Evolutionary conservation across 1,140 invertebrate genomes (phyloP), one percentile per base, ranked within the genome.

Genomic region (Adoxophyes honmai): DNA sequence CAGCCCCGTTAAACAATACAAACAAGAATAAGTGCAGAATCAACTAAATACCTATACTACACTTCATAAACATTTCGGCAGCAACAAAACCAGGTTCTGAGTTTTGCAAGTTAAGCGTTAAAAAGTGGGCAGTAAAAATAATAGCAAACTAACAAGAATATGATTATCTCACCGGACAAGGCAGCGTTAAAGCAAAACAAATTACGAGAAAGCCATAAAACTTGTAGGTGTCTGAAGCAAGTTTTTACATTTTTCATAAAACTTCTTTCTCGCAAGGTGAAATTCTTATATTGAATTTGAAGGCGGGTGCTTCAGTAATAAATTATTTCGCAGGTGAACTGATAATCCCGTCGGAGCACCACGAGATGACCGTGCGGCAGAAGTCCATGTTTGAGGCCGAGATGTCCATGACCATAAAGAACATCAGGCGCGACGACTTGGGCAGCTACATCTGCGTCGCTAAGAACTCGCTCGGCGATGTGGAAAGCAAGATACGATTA

Each of bases 391-490:
- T 97, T 73, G 95, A 97, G 78, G 93, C 95, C 0, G 92, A 93
- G 66, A 97, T 98, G 94, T 92, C 92, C 16, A 91, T 98, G 77
- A 94, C 92, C 39, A 96, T 99, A 57, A 92, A 93, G 59, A 93
- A 95, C 77, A 93, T 98, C 39, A 92, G 95, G 44, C 91, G 92
- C 64, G 91, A 94, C 36, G 97, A 99, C 81, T 93, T 96, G 42
- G 97, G 97, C 34, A 93, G 93, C 8, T 98, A 98, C 85, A 93
- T 92, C 53, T 99, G 97, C 78, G 94, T 97, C 28, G 96, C 97
- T 0, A 97, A 97, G 74, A 99, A 98, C 87, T 95, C 95, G 6
- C 90, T 98, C 1, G 97, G 97, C 2, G 96, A 95, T 68, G 96
- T 97, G 38, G 95, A 97, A 74, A 96, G 96, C 86, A 95, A 93